Percentiles rank a stretch among this genome's conserved stretches.
These are phyloP conservation scores for Leptopilina clavipes DNA, from an alignment of 1,140 invertebrate genomes.

Conservation along the genomic window DNA sequence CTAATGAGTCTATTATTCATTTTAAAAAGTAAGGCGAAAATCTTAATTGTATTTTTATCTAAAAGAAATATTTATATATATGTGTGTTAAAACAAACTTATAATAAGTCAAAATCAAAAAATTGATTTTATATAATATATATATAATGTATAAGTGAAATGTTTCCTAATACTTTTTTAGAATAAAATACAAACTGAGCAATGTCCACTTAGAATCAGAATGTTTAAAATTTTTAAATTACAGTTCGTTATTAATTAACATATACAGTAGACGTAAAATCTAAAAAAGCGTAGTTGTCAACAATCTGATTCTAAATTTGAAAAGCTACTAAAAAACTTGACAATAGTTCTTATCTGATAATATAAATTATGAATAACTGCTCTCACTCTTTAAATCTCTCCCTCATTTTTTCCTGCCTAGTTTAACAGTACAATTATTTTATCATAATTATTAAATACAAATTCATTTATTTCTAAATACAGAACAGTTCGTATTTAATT, in stretches of 20 bases:
- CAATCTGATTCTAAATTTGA: constrained; percentile 29
- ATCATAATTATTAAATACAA: constrained; percentile 18
- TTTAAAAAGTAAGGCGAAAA: background rate
- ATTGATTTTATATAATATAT: background rate
- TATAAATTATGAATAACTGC: background rate
- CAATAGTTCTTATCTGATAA: background rate
- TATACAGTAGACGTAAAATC: background rate
- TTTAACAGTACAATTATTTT: constrained; percentile 4
- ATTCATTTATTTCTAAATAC: background rate
- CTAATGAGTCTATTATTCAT: background rate
- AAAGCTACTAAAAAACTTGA: background rate
- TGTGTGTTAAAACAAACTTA: background rate
- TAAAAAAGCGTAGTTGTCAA: constrained; percentile 7
- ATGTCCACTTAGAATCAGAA: constrained; percentile 27
- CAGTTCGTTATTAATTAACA: constrained; percentile 8
- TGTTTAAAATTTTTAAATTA: constrained; percentile 5
- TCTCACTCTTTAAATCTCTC: constrained; percentile 1
- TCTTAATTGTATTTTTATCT: background rate
- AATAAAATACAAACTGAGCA: constrained; percentile 14
- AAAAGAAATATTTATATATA: background rate
- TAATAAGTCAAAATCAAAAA: background rate
- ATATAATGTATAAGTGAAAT: background rate
- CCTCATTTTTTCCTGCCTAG: background rate
- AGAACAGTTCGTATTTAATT: background rate
- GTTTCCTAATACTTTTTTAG: constrained; percentile 5